Percentiles rank a stretch among this genome's conserved stretches.
Evolutionary conservation across 92 coral and sea anemone species (phyloP).

Genomic region (Porites rus): DNA sequence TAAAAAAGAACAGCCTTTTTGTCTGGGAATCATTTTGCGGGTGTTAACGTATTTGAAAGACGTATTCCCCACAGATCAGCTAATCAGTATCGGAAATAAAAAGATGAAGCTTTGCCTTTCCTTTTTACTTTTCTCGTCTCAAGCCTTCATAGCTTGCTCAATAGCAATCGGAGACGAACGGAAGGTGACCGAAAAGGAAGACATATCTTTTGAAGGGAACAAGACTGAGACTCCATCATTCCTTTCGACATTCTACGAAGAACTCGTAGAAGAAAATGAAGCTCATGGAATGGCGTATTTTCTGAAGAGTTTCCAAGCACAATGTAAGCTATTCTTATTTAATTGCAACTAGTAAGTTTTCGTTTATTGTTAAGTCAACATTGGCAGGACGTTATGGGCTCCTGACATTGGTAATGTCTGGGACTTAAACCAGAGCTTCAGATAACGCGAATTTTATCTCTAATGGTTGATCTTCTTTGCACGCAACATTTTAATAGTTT

Average conservation of each 20-base stretch:
- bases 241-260: not conserved
- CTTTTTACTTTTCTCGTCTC: constrained; percentile 6
- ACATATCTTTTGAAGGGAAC: not conserved
- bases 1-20: not conserved
- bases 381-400: too few species aligned
- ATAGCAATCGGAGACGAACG: constrained; percentile 7
- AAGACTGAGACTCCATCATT: not conserved
- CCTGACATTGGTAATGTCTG: too few species aligned
- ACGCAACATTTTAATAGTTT: too few species aligned
- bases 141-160: constrained; percentile 1
- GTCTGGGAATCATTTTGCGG: not conserved
- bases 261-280: not conserved
- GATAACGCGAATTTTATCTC: too few species aligned
- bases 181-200: not conserved
- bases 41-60: not conserved
- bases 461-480: too few species aligned
- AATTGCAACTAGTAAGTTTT: too few species aligned
- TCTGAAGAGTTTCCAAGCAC: not conserved
- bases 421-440: too few species aligned
- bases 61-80: not conserved
- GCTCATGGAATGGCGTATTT: not conserved
- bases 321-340: not conserved
- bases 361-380: too few species aligned
- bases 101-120: constrained; percentile 9
- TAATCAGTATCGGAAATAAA: not conserved